Conservation (phyloP, 2,888 invertebrate species). For the Brachynemurus nebulosus region DNA sequence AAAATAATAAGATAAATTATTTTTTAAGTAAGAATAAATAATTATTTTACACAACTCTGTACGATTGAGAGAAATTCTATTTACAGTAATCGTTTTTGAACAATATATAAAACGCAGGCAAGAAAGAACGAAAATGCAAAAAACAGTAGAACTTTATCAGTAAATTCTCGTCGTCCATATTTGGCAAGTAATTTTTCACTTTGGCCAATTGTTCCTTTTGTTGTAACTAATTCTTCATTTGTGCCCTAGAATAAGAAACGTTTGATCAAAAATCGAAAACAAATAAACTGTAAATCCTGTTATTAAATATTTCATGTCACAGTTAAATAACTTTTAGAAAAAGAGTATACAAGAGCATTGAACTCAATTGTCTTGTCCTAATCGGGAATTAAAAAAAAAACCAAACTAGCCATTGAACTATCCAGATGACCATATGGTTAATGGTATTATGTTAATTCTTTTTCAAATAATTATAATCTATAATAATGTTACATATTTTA, state of each 20-base stretch:
- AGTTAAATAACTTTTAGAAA: too few species aligned
- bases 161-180: constrained; percentile 86
- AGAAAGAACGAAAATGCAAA: constrained; percentile 80
- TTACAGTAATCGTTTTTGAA: constrained; percentile 78
- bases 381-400: too few species aligned
- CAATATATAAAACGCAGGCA: constrained; percentile 82
- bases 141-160: constrained; percentile 82
- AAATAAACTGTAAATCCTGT: too few species aligned
- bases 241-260: constrained; percentile 42
- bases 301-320: too few species aligned
- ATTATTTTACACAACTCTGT: neutral
- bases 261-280: constrained; percentile 11
- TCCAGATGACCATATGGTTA: too few species aligned
- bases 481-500: too few species aligned
- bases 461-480: too few species aligned
- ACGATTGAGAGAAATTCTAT: constrained; percentile 2
- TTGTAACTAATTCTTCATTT: constrained; percentile 68
- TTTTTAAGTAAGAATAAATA: neutral
- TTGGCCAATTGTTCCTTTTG: constrained; percentile 75
- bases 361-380: too few species aligned
- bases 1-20: neutral
- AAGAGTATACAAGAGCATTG: too few species aligned
- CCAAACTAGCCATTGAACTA: too few species aligned
- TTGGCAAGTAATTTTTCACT: constrained; percentile 86
- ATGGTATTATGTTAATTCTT: too few species aligned